Conservation (phyloP, 2,797 vertebrate genomes). For the Bryconaethiops microstoma region DNA sequence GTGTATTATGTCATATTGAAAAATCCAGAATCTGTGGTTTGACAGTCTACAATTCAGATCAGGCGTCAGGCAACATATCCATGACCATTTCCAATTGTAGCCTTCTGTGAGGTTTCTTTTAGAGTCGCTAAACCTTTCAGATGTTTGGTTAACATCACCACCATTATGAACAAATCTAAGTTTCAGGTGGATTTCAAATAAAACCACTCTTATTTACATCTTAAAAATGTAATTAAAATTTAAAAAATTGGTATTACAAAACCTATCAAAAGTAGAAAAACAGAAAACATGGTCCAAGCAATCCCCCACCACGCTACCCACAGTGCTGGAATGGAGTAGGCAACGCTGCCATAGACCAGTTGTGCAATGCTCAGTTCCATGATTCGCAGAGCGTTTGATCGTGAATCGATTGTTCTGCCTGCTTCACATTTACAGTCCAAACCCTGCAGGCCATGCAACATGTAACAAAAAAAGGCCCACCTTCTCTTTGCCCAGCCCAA, state of each 20-base stretch:
- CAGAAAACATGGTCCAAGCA: background rate
- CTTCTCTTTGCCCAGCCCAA: constrained; percentile 70
- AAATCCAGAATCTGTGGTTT: no score
- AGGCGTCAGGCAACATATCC: no score
- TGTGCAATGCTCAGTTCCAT: background rate
- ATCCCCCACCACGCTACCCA: background rate
- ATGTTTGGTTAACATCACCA: no score
- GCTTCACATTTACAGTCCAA: constrained; percentile 63
- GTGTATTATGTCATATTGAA: no score
- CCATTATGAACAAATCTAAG: no score
- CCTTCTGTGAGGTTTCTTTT: no score
- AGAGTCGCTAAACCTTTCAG: no score
- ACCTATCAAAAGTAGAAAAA: background rate
- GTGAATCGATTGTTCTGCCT: constrained; percentile 59
- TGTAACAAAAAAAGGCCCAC: constrained; percentile 63
- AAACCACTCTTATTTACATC: background rate
- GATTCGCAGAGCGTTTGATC: constrained; percentile 46
- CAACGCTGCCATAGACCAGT: constrained; percentile 18
- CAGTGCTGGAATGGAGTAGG: background rate
- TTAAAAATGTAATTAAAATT: background rate
- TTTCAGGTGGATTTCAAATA: no score
- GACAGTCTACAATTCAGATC: no score
- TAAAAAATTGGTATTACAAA: background rate
- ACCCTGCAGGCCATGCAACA: constrained; percentile 51
- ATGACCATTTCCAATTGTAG: no score